Evolutionary conservation across 2,888 invertebrate species (phyloP).

Genomic region (Dynastes grantii): DNA sequence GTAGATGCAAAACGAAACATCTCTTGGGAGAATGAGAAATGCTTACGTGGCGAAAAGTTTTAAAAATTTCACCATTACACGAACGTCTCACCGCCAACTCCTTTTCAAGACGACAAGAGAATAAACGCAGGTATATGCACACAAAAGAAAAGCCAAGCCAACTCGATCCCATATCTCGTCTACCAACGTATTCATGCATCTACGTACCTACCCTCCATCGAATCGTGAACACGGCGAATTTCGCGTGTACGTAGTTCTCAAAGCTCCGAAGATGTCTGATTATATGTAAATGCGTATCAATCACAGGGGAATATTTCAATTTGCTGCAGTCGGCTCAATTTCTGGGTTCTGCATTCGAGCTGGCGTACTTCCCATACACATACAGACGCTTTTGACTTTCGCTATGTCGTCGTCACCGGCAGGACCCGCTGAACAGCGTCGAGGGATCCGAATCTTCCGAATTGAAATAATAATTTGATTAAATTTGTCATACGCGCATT

Average conservation of each 20-base stretch:
- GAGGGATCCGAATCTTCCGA: background rate
- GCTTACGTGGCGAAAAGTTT: too few species aligned
- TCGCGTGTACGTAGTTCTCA: background rate
- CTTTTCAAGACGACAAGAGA: too few species aligned
- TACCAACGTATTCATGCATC: too few species aligned
- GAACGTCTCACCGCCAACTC: too few species aligned
- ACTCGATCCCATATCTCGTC: too few species aligned
- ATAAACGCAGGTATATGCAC: too few species aligned
- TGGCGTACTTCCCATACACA: background rate
- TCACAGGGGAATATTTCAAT: constrained; percentile 65
- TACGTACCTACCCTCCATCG: background rate
- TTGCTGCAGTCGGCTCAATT: constrained; percentile 62
- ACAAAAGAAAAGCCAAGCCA: too few species aligned
- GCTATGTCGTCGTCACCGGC: background rate
- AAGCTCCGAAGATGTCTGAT: constrained; percentile 59
- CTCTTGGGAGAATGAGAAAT: too few species aligned
- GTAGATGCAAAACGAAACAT: too few species aligned
- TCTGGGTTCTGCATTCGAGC: constrained; percentile 59
- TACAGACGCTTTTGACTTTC: constrained; percentile 20
- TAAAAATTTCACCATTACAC: too few species aligned
- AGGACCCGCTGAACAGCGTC: constrained; percentile 1
- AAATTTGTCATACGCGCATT: constrained; percentile 19
- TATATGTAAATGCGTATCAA: constrained; percentile 63
- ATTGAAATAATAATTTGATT: constrained; percentile 37
- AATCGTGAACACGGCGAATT: background rate